Conservation (phyloP, 1,140 invertebrate species). For the Cydia fagiglandana region DNA sequence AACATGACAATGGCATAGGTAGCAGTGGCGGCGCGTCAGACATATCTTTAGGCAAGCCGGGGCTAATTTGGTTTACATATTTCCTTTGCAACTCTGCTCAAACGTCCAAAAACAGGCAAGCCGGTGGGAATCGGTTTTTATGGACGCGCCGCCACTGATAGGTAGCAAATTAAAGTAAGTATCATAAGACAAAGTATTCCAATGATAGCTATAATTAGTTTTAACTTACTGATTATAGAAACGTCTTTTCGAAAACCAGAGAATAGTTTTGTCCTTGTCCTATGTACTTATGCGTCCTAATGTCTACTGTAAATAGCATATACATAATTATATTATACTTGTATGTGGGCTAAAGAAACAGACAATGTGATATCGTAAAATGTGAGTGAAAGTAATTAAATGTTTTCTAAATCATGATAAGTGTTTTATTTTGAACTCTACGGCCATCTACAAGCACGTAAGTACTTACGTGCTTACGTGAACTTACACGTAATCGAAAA, state of each 20-base stretch:
- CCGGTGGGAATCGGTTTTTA: too few relatives aligned
- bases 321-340: neutral
- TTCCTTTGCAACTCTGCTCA: too few relatives aligned
- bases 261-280: neutral
- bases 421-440: neutral
- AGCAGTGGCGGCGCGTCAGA: too few relatives aligned
- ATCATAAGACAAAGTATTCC: slow-evolving; percentile 2
- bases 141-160: too few relatives aligned
- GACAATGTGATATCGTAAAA: neutral
- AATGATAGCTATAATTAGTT: neutral
- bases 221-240: neutral
- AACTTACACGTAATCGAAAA: too few relatives aligned
- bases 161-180: neutral
- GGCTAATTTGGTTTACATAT: too few relatives aligned
- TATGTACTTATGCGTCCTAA: neutral
- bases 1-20: slow-evolving; percentile 4
- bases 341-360: neutral
- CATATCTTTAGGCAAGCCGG: too few relatives aligned
- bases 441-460: neutral
- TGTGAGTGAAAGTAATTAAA: neutral
- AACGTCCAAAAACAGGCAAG: too few relatives aligned
- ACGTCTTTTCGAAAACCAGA: neutral
- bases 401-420: neutral
- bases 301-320: neutral
- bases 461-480: too few relatives aligned